phyloP scores from a whole-genome alignment of 2,113 vertebrate genomes.

The Hippocampus comes region DNA sequence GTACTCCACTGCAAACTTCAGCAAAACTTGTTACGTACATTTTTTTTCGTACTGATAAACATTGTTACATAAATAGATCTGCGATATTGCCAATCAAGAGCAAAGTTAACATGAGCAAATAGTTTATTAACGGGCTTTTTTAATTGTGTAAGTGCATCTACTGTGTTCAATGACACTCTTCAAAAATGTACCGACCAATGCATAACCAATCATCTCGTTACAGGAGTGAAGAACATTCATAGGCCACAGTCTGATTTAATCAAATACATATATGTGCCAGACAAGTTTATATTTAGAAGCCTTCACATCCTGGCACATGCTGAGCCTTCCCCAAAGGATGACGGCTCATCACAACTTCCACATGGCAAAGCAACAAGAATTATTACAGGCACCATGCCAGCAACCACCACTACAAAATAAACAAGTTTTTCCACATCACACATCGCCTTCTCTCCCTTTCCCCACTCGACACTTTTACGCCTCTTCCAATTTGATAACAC shows the following conservation, averaged over 20 bases:
- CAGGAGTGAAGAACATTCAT: neutral
- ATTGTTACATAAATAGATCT: neutral
- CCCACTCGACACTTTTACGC: slow-evolving; percentile 5
- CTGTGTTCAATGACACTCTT: neutral
- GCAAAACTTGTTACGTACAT: neutral
- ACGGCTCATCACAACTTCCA: slow-evolving; percentile 17
- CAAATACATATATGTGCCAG: neutral
- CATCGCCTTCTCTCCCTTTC: neutral
- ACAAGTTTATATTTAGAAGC: slow-evolving; percentile 13
- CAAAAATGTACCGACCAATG: neutral
- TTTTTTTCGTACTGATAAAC: neutral
- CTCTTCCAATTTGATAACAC: slow-evolving; percentile 21
- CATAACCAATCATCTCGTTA: neutral
- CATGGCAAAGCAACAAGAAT: slow-evolving; percentile 25
- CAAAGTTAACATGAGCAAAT: neutral
- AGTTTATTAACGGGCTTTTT: neutral
- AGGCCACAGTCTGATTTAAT: slow-evolving; percentile 1
- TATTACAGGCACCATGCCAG: slow-evolving; percentile 6
- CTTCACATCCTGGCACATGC: slow-evolving; percentile 17
- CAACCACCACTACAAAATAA: slow-evolving; percentile 19
- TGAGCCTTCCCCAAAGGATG: slow-evolving; percentile 11
- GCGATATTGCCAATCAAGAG: neutral
- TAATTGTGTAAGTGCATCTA: neutral
- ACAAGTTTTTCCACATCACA: slow-evolving; percentile 12
- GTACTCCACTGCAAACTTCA: neutral